Evolutionary conservation across 2,113 vertebrate species (phyloP), one percentile per base, ranked within the genome.

Genomic region (Gila orcuttii): DNA sequence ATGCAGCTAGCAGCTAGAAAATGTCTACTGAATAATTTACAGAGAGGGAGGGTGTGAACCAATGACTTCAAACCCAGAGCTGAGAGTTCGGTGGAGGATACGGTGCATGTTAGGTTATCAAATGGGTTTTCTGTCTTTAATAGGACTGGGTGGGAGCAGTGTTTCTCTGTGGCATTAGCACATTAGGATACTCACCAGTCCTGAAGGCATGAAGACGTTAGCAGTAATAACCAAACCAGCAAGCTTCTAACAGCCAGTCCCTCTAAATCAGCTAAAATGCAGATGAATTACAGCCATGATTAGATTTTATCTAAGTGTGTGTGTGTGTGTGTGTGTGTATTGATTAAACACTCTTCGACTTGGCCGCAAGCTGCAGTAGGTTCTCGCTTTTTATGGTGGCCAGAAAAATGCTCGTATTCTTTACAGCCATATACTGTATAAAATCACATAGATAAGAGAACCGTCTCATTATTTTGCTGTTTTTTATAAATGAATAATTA

Each of bases 11-110:
- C 80, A 62, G 64, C 77, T 52, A 86, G 52, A n/a, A 81, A 91
- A 92, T 90, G 87, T 81, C 86, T 85, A 88, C 86, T 88, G 88
- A 91, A 93, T 92, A 91, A 91, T 92, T 92, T 75, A 92, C 87
- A 81, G 21, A 64, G 11, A 42, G 15, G 81, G 83, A 68, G 86
- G 66, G 23, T 87, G 77, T 36, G 59, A 59, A 39, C 36, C 17
- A 25, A 28, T 50, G 33, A 77, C 80, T 28, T 6, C 88, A 17
- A 45, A 55, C 71, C 31, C 47, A 64, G 19, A 64, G 71, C 78
- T 68, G 45, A 28, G 85, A 85, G 90, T 88, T 90, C 85, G 89
- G 75, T 75, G 62, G 64, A 60, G 82, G 79, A 85, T 47, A 86
- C 8, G 2, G 17, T 8, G 73, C 10, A 57, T 59, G 52, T 60